Percentiles rank a stretch among this genome's conserved stretches.
phyloP scores from a whole-genome alignment of 2,888 invertebrate species.

The Trissonchulus sp. region DNA sequence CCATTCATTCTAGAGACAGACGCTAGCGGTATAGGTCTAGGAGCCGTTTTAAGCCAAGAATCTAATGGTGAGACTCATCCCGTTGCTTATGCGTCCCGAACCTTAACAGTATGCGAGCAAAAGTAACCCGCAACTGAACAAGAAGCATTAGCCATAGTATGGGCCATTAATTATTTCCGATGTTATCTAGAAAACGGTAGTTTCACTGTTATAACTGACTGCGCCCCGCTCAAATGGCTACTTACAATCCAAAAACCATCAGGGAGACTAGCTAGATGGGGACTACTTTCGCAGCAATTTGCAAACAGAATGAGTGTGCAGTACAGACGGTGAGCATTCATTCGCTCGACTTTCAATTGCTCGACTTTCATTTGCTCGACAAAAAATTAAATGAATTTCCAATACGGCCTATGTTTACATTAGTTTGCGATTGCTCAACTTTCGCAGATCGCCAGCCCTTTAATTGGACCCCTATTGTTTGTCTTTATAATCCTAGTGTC shows the following conservation, averaged over 20 bases:
- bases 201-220: constrained; percentile 23
- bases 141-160: constrained; percentile 23
- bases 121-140: constrained; percentile 19
- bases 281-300: constrained; percentile 2
- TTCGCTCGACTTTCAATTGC: too few relatives aligned
- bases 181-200: background rate
- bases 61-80: background rate
- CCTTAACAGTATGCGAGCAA: background rate
- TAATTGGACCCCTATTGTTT: too few relatives aligned
- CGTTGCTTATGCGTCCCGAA: constrained; percentile 19
- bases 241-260: background rate
- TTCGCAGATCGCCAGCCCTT: too few relatives aligned
- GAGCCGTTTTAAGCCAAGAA: constrained; percentile 22
- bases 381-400: too few relatives aligned
- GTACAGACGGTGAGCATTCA: too few relatives aligned
- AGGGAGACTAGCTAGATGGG: background rate
- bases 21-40: constrained; percentile 11
- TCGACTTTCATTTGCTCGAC: too few relatives aligned
- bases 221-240: constrained; percentile 9
- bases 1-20: constrained; percentile 23
- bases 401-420: too few relatives aligned
- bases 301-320: background rate
- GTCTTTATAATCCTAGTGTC: too few relatives aligned
- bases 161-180: constrained; percentile 14
- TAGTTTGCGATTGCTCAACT: too few relatives aligned